A percentile compares a stretch with the other conserved stretches of the same genome.
phyloP scores from a whole-genome alignment of 1,140 invertebrate genomes.

The Drosophila navojoa region DNA sequence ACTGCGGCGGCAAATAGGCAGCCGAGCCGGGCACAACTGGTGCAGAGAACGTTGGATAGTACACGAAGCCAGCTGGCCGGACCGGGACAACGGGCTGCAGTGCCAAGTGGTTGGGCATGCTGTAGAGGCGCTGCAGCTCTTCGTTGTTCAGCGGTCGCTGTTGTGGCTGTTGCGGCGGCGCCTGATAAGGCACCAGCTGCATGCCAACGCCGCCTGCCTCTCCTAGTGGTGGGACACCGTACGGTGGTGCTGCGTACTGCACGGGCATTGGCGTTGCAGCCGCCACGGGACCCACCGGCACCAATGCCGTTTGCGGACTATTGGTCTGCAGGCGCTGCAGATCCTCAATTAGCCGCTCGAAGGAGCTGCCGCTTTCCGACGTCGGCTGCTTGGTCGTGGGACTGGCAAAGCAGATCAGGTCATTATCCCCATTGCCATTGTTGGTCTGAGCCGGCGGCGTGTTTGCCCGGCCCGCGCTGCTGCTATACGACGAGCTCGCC shows the following conservation, averaged over 20 bases:
- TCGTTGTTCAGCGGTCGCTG: conserved; percentile 72
- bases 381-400: conserved; percentile 85
- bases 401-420: conserved; percentile 89
- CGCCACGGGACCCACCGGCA: conserved; percentile 71
- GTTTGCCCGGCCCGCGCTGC: conserved; percentile 69
- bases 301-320: conserved; percentile 68
- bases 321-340: conserved; percentile 84
- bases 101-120: conserved; percentile 69
- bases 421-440: conserved; percentile 83
- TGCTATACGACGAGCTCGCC: conserved; percentile 19
- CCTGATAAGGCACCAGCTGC: conserved; percentile 75
- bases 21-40: conserved; percentile 70
- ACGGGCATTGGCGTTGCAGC: conserved; percentile 43
- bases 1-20: conserved; percentile 74
- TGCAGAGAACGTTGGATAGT: conserved; percentile 60
- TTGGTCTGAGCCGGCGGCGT: conserved; percentile 84
- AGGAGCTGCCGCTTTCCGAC: conserved; percentile 77
- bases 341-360: conserved; percentile 86
- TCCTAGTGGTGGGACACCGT: conserved; percentile 30
- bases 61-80: conserved; percentile 51
- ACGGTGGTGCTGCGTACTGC: conserved; percentile 43
- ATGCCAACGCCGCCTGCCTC: conserved; percentile 44
- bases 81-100: conserved; percentile 55
- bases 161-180: conserved; percentile 44
- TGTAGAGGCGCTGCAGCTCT: conserved; percentile 76